Base-by-base conservation (phyloP, 2,797 vertebrate genomes). In the Zonotrichia albicollis region DNA sequence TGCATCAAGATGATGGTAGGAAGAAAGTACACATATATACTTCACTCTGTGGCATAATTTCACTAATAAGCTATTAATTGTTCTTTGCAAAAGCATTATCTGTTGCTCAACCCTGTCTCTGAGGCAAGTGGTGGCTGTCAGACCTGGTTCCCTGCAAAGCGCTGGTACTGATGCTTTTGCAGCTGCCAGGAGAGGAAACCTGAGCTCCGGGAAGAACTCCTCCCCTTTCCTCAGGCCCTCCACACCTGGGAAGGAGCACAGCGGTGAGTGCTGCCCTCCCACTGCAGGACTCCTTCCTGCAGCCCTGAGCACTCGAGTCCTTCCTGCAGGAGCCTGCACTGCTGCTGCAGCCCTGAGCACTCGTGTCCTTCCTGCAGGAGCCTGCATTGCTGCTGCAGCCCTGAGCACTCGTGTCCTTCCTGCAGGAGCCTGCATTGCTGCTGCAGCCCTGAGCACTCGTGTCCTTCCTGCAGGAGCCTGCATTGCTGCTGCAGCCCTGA, bases 221-320 rank as follows among this genome's bases (percentile, higher is more conserved):
- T n/a, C 14, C 21, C 9, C 20, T 66, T 32, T 30, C 14, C 81
- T 55, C 54, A 54, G 5, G 43, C 19, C 16, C 32, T 65, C 32
- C 62, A 13, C 7, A 72, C 13, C 25, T 11, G 36, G 36, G 32
- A 61, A 15, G 9, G 1, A 87, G 72, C 48, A 23, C 26, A 51
- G 42, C 0, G 0, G 5, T 25, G 38, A 78, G 34, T 0, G 0
- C 43, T 40, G 50, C 46, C 45, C 16, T 55, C 70, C 29, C 0
- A 1, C 40, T 36, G 36, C 23, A 51, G 65, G 42, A 43, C 42
- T 43, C 55, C 40, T 8, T 15, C 27, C 38, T 38, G 38, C 38
- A 38, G 12, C 38, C 38, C 38, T 38, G 38, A 3, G 38, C 38
- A 38, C 38, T 38, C 5, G 12, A 13, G 38, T 38, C 38, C 12